Base-by-base conservation (phyloP, 2,113 vertebrate genomes). In the Myotis lucifugus region DNA sequence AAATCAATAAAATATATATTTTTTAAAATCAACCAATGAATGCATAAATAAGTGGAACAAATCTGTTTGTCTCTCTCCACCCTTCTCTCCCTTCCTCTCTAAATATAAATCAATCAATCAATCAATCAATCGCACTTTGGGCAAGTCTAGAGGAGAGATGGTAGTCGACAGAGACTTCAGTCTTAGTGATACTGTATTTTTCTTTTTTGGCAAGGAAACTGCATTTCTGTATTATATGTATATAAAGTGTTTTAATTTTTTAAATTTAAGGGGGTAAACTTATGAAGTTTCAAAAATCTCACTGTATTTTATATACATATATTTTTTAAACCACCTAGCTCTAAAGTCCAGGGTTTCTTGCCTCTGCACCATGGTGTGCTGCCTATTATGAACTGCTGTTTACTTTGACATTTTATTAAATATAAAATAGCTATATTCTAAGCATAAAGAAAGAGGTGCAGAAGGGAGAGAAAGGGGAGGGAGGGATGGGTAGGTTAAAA, bases 281-380 rank as follows among this genome's bases (percentile, higher is more conserved):
- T 83, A 66, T 1, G 0, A 95, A 81, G 67, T 82, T 79, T 95
- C 88, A 92, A 73, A 86, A 96, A 88, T 42, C 81, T 82, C 46
- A 85, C 29, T 66, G 64, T 32, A 66, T 66, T n/a, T 32, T 66
- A 67, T n/a, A 67, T n/a, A n/a, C 14, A 67, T 42, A 42, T n/a
- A 11, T 46, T 56, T 72, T 48, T 76, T 50, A 77, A 73, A 67
- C 70, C 74, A 78, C n/a, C 86, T 6, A 74, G n/a, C n/a, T 91
- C 42, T 48, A 82, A 88, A 88, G n/a, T 46, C 32, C 52, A 73
- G 29, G 27, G 40, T 78, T 73, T 59, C 64, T 81, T 61, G 90
- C 48, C 25, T 93, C 54, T 46, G 64, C 8, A 52, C 6, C 46
- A 69, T n/a, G 40, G 15, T 34, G 21, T 52, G 11, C n/a, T 74